Evolutionary conservation across 2,888 invertebrate genomes (phyloP), one percentile per base, ranked within the genome.

Genomic region (Amphimallon solstitiale): DNA sequence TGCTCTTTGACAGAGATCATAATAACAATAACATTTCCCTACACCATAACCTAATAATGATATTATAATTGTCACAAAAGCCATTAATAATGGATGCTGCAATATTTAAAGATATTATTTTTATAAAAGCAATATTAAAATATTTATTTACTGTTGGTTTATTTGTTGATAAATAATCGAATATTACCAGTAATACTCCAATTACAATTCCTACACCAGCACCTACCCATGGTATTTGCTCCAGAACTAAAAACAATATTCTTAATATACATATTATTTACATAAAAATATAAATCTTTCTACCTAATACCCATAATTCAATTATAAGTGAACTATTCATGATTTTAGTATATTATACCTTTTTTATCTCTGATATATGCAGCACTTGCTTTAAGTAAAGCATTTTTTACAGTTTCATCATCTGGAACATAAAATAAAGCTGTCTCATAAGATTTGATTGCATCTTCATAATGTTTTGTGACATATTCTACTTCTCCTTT

Each of bases 221-320:
- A 69, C 91, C 90, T 40, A 92, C 83, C 92, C 91, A 92, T 46
- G 92, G 90, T 67, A 89, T 85, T 78, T 90, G 90, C 75, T 89
- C 87, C 78, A 89, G 88, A 70, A 86, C 90, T 90, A 80, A 59
- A 59, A 43, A 3, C 37, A 37, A 38, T n/a, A n/a, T n/a, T 1
- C 19, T 17, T 17, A 4, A 21, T 48, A 23, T 48, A 19, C n/a
- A 3, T 48, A 35, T 34, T 51, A 35, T 17, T 29, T 7, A 9
- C n/a, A 38, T 2, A 4, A 40, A 56, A 56, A 23, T 37, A 38
- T 12, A 21, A 66, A 54, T 65, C 38, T 54, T 62, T 63, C 35
- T n/a, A n/a, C n/a, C n/a, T n/a, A n/a, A n/a, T n/a, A n/a, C n/a
- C n/a, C n/a, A n/a, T n/a, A n/a, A n/a, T n/a, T n/a, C n/a, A n/a